Evolutionary conservation across 2,888 invertebrate genomes (phyloP).

Genomic region (Scaptomyza caliginosa): DNA sequence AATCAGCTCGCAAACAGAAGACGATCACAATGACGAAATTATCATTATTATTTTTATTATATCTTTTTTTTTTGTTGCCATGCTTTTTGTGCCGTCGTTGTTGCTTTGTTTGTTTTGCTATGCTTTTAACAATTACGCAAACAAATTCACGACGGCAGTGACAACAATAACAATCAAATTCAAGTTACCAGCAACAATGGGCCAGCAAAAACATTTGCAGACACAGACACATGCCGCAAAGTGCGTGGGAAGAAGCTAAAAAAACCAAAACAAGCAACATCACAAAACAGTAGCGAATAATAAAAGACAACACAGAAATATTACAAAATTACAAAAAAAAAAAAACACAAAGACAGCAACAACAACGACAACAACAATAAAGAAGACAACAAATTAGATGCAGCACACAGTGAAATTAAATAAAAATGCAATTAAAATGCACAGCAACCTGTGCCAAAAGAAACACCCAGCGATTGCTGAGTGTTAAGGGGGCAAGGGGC

Average conservation of each 20-base stretch:
- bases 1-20: constrained; percentile 42
- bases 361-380: constrained; percentile 34
- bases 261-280: constrained; percentile 23
- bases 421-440: constrained; percentile 79
- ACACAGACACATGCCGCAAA: constrained; percentile 7
- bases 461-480: background rate
- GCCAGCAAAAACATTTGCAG: constrained; percentile 5
- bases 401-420: constrained; percentile 71
- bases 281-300: constrained; percentile 48
- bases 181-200: constrained; percentile 18
- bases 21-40: constrained; percentile 57
- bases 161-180: constrained; percentile 17
- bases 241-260: constrained; percentile 71
- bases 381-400: constrained; percentile 77
- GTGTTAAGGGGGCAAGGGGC: background rate
- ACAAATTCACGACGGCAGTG: constrained; percentile 50
- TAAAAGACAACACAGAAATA: constrained; percentile 41
- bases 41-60: constrained; percentile 30
- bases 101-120: constrained; percentile 21
- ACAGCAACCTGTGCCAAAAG: constrained; percentile 49
- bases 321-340: constrained; percentile 69
- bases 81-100: background rate
- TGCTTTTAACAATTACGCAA: constrained; percentile 66
- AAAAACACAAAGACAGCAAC: too few relatives aligned
- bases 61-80: too few relatives aligned